phyloP scores from a whole-genome alignment of 1,140 invertebrate species.

The Zaprionus ornatus region DNA sequence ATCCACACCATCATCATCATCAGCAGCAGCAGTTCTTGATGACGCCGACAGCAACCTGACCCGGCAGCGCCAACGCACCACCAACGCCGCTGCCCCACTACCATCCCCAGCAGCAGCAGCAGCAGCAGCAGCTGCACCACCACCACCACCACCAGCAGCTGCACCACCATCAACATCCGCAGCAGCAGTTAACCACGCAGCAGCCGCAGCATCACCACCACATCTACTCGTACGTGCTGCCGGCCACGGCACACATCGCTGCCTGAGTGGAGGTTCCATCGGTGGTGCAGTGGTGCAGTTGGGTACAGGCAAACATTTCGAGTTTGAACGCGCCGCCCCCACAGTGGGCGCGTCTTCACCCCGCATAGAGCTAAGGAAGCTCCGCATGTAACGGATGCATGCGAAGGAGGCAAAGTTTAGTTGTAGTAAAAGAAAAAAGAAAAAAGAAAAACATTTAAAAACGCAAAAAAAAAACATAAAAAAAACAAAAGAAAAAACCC shows the following conservation, averaged over 20 bases:
- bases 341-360: neutral
- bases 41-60: slow-evolving; percentile 84
- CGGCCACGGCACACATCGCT: slow-evolving; percentile 74
- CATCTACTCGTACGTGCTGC: slow-evolving; percentile 80
- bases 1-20: slow-evolving; percentile 69
- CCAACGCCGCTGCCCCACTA: slow-evolving; percentile 42
- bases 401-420: slow-evolving; percentile 64
- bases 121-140: slow-evolving; percentile 46
- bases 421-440: slow-evolving; percentile 54
- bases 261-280: slow-evolving; percentile 49
- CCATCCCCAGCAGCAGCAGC: slow-evolving; percentile 50
- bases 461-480: slow-evolving; percentile 32
- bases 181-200: slow-evolving; percentile 31
- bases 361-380: slow-evolving; percentile 55
- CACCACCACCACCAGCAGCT: slow-evolving; percentile 37
- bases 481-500: slow-evolving; percentile 3
- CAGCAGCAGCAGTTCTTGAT: slow-evolving; percentile 82
- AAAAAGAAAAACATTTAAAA: slow-evolving; percentile 39
- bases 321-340: slow-evolving; percentile 52
- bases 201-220: slow-evolving; percentile 58
- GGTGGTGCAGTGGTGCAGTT: slow-evolving; percentile 30
- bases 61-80: slow-evolving; percentile 70
- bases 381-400: slow-evolving; percentile 76
- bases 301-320: slow-evolving; percentile 54
- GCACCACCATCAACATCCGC: slow-evolving; percentile 38